Evolutionary conservation across 2,888 invertebrate species (phyloP).

Genomic region (Gerosis bhagava): DNA sequence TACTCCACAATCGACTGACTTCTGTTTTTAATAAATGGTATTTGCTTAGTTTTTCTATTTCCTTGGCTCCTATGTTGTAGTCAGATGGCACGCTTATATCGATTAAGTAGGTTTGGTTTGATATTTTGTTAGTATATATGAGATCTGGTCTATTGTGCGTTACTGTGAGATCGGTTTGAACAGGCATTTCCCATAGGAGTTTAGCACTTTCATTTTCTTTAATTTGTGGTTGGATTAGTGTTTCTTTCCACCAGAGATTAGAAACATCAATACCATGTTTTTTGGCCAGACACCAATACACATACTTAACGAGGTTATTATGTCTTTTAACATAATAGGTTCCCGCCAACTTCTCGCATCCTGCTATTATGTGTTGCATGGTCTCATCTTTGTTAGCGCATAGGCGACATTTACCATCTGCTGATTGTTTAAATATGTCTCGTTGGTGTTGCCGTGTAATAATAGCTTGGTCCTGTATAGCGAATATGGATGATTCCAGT

Average conservation of each 20-base stretch:
- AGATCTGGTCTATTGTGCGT: not conserved
- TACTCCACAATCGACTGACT: too few relatives aligned
- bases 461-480: slow-evolving; percentile 28
- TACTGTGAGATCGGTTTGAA: slow-evolving; percentile 34
- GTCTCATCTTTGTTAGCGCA: slow-evolving; percentile 23
- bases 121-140: not conserved
- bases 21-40: not conserved
- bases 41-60: slow-evolving; percentile 5
- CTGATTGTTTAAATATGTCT: slow-evolving; percentile 18
- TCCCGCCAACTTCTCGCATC: slow-evolving; percentile 29
- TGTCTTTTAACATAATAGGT: too few relatives aligned
- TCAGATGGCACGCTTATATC: not conserved
- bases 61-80: not conserved
- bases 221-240: not conserved
- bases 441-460: slow-evolving; percentile 19
- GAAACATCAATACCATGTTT: too few relatives aligned
- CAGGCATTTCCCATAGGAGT: slow-evolving; percentile 46
- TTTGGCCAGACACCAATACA: slow-evolving; percentile 17
- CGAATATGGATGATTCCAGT: slow-evolving; percentile 17
- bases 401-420: slow-evolving; percentile 28
- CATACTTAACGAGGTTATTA: slow-evolving; percentile 26
- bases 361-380: slow-evolving; percentile 24
- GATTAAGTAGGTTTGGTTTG: not conserved
- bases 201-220: slow-evolving; percentile 2
- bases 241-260: slow-evolving; percentile 14